These are phyloP conservation scores for Drosophila macrospina DNA, from an alignment of 2,888 invertebrate species.

Conservation along the genomic window DNA sequence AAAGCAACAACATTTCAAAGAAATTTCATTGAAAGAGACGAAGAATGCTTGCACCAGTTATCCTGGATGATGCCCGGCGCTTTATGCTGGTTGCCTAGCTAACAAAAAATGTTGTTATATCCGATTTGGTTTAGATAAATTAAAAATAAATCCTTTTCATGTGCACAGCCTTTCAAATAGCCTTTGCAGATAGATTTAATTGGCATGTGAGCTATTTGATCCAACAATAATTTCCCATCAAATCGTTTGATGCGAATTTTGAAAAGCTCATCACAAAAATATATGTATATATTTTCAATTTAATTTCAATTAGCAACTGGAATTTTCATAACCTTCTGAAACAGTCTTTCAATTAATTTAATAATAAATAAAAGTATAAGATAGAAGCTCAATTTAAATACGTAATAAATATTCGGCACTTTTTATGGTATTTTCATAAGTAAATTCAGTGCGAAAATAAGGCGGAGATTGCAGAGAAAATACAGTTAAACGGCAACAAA, in stretches of 20 bases:
- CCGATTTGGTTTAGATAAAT: conserved; percentile 48
- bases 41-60: conserved; percentile 17
- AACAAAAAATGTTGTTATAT: conserved; percentile 28
- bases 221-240: background rate
- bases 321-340: background rate
- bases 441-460: background rate
- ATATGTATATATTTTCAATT: no score
- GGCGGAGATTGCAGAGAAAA: conserved; percentile 7
- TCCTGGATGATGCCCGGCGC: background rate
- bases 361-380: background rate
- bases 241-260: background rate
- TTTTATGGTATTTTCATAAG: background rate
- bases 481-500: conserved; percentile 62
- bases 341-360: background rate
- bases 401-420: background rate
- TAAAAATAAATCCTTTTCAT: conserved; percentile 34
- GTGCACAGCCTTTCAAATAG: conserved; percentile 7
- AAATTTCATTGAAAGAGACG: conserved; percentile 9
- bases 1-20: conserved; percentile 16
- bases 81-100: conserved; percentile 20
- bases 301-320: no score
- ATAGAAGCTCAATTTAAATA: background rate
- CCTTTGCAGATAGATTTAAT: background rate
- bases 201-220: background rate
- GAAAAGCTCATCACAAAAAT: background rate